Base-by-base conservation (phyloP, 1,140 invertebrate genomes). In the Carposina sasakii region DNA sequence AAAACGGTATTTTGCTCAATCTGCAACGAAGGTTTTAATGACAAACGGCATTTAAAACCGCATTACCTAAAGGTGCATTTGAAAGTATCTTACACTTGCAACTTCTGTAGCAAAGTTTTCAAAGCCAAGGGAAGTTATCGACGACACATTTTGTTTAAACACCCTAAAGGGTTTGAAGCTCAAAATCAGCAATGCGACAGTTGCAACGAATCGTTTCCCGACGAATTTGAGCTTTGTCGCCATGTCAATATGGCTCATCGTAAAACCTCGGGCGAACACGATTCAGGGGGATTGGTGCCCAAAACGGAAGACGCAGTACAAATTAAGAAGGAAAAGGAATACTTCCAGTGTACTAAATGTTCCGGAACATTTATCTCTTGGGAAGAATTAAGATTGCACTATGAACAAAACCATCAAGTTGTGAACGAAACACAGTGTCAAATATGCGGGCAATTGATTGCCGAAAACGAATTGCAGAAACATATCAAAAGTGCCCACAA, bases 61-160 rank as follows among this genome's bases (percentile, higher is more conserved):
- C 79, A 83, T 60, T 71, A 71, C 16, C 53, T 78, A 57, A 75
- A 69, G 59, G 76, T 79, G 16, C 79, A 83, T 63, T 67, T 79
- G 48, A 81, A 81, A 59, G 71, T 71, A 1, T 71, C 72, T 0
- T 79, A 79, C 44, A 74, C 77, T 2, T 83, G 79, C 50, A 55
- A 46, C 31, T 73, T 61, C 54, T 83, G 79, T 41, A 69, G 65
- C 5, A 81, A 81, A 53, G 52, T 70, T 2, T 83, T 81, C 9
- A 81, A 81, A 63, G 67, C 70, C 4, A 81, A 78, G 41, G 79
- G 81, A 40, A 81, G 76, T 64, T 83, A 76, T 30, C 57, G 70
- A 48, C 59, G 75, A 0, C 79, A 83, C 47, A 51, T 79, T 9
- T 33, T 76, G 3, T 61, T 76, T 10, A 78, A 79, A 52, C 79